phyloP scores from a whole-genome alignment of 2,113 vertebrate genomes.

The Cathartes aura region DNA sequence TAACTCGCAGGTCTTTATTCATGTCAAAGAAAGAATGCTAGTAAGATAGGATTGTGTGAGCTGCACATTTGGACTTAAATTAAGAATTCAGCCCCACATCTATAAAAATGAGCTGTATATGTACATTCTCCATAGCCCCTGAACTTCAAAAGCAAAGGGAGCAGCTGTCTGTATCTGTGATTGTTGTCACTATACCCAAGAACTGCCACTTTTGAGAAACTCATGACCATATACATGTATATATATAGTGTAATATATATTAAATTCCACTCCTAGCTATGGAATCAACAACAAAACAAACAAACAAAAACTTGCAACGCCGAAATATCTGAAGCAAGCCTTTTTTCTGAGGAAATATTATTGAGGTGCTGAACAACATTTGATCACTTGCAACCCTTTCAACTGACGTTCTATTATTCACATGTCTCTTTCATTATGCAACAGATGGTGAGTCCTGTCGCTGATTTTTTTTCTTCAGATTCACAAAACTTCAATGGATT shows the following conservation, averaged over 20 bases:
- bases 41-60: background rate
- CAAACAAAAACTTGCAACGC: background rate
- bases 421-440: slow-evolving; percentile 61
- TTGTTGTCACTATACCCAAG: background rate
- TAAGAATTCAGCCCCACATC: background rate
- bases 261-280: background rate
- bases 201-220: background rate
- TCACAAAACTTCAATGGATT: slow-evolving; percentile 36
- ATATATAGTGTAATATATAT: background rate
- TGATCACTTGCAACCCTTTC: slow-evolving; percentile 58
- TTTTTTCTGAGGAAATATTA: slow-evolving; percentile 68
- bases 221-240: accelerated
- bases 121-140: background rate
- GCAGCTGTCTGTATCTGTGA: background rate
- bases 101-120: slow-evolving; percentile 39
- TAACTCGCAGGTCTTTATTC: background rate
- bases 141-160: slow-evolving; percentile 56
- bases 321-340: slow-evolving; percentile 32
- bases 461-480: slow-evolving; percentile 34
- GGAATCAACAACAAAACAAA: slow-evolving; percentile 44
- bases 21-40: background rate
- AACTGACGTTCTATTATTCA: slow-evolving; percentile 56
- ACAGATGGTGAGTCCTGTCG: slow-evolving; percentile 35
- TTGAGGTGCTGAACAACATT: slow-evolving; percentile 70
- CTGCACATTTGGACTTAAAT: background rate